Conservation (phyloP, 2,113 vertebrate genomes). For the Cyanistes caeruleus region DNA sequence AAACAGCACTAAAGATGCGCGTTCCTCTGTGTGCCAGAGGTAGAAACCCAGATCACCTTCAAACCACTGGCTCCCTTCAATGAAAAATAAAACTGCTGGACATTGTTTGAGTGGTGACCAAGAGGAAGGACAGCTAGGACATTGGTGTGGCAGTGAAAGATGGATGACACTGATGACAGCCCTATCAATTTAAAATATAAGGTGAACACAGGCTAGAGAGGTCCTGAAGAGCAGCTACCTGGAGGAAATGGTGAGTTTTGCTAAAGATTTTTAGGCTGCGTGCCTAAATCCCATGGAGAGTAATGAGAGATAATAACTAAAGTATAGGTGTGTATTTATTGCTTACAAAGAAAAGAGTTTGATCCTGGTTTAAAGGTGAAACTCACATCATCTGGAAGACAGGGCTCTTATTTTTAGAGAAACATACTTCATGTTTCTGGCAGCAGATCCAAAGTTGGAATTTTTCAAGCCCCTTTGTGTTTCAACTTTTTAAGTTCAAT, state of each 20-base stretch:
- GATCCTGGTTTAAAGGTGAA: constrained; percentile 2
- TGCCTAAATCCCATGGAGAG: not conserved
- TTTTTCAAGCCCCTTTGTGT: constrained; percentile 24
- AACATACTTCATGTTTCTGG: constrained; percentile 26
- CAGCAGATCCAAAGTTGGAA: constrained; percentile 18
- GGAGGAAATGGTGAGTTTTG: not conserved
- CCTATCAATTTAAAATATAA: not conserved
- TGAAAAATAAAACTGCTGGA: not conserved
- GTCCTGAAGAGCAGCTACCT: not conserved
- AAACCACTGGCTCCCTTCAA: not conserved
- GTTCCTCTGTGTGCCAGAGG: not conserved
- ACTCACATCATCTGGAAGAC: constrained; percentile 3
- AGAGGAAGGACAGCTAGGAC: not conserved
- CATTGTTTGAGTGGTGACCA: not conserved
- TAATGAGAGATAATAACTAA: not conserved
- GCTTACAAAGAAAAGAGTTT: not conserved
- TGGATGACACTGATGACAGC: not conserved
- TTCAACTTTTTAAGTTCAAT: constrained; percentile 15
- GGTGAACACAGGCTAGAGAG: not conserved
- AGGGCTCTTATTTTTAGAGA: not conserved
- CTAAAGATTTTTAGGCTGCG: not conserved
- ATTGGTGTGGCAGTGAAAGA: not conserved
- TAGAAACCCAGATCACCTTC: not conserved
- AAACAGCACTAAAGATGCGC: not conserved
- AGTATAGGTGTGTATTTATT: not conserved